Evolutionary conservation across 2,113 vertebrate species (phyloP), one percentile per base, ranked within the genome.

Genomic region (Bujurquina vittata): DNA sequence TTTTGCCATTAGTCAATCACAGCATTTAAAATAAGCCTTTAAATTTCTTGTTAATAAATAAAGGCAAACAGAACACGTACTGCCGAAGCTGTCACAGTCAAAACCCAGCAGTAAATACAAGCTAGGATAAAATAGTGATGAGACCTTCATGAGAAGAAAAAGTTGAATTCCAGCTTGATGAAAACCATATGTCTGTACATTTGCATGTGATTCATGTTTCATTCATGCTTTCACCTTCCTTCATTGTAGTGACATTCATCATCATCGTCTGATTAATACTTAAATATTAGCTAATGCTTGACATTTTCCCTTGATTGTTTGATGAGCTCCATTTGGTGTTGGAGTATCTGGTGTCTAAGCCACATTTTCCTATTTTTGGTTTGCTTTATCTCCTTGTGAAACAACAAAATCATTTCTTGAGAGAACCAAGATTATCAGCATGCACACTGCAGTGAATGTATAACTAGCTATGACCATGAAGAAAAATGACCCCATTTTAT

Each of bases 231-330:
- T 1, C 54, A 55, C 67, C n/a, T 63, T 74, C 12, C 18, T 2
- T 56, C 33, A 75, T 62, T 86, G 18, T 9, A 29, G n/a, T 80
- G 54, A 77, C 72, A 81, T 80, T 77, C 65, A 69, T 74, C 57
- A 59, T 18, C 10, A n/a, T n/a, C 18, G 3, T 37, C 11, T 74
- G 67, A 82, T 85, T 55, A 72, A 56, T 76, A 55, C 20, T 22
- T 35, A 75, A 43, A 22, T 23, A 35, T 69, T 65, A 56, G 46
- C 17, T 84, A 10, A 29, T 49, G 37, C 31, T 77, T 86, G 62
- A 80, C 75, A 82, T 87, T 82, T 75, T 52, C 26, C 29, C 40
- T 14, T 62, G 60, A 75, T 62, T 61, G 9, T 74, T 52, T 89
- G 77, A 81, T 87, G 55, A 77, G 57, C 40, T 75, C 4, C 4